Evolutionary conservation across 92 coral and sea anemone species (phyloP).

Genomic region (Ricordea florida): DNA sequence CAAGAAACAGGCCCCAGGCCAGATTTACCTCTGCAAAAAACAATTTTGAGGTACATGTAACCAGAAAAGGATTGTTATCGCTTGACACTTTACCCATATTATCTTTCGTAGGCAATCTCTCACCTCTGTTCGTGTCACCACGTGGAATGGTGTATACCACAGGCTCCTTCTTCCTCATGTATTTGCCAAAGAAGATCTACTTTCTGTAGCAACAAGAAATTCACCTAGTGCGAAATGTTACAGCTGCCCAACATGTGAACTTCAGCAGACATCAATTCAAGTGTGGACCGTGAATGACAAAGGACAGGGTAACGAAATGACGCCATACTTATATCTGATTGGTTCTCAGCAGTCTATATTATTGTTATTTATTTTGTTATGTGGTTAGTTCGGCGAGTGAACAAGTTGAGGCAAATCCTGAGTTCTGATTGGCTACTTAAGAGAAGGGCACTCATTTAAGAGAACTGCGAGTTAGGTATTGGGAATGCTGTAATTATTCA

Average conservation of each 20-base stretch:
- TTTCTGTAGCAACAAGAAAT: conserved; percentile 12
- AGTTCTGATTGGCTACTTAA: too few relatives aligned
- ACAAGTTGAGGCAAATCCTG: too few relatives aligned
- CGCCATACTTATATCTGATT: not conserved
- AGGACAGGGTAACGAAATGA: conserved; percentile 38
- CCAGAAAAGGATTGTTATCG: too few relatives aligned
- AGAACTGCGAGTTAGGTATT: too few relatives aligned
- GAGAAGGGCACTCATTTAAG: too few relatives aligned
- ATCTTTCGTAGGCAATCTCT: conserved; percentile 13
- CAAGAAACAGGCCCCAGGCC: too few relatives aligned
- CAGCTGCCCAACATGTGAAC: conserved; percentile 47
- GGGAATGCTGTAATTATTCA: too few relatives aligned
- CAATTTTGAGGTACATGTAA: too few relatives aligned
- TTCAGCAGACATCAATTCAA: conserved; percentile 60
- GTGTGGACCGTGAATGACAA: conserved; percentile 50
- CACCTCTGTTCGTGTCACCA: conserved; percentile 37
- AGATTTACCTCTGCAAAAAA: too few relatives aligned
- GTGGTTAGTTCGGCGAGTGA: too few relatives aligned
- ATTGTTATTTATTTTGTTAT: too few relatives aligned
- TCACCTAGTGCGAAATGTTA: conserved; percentile 29
- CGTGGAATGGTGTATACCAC: conserved; percentile 40
- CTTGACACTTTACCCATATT: too few relatives aligned
- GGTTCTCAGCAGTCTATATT: not conserved
- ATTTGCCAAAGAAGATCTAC: conserved; percentile 40
- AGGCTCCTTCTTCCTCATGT: conserved; percentile 23